Conservation (phyloP, 1,140 invertebrate genomes). For the Atta cephalotes region DNA sequence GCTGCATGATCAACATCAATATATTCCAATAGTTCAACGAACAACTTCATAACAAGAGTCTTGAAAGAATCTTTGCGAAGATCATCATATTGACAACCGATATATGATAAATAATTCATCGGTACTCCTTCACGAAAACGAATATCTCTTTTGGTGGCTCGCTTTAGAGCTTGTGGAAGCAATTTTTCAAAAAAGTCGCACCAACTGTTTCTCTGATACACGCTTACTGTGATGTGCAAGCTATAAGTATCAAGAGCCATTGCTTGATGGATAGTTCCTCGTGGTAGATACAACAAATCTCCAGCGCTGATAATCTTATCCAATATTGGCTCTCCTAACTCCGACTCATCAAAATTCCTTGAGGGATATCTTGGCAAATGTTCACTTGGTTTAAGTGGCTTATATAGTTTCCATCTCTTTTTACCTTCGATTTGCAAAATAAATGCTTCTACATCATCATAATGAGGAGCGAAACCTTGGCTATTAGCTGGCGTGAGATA, state of each 20-base stretch:
- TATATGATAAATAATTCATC: slow-evolving; percentile 90
- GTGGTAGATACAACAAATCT: slow-evolving; percentile 96
- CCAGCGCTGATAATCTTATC: slow-evolving; percentile 94
- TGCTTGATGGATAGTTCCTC: slow-evolving; percentile 97
- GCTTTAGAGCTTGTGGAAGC: slow-evolving; percentile 92
- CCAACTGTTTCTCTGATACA: slow-evolving; percentile 96
- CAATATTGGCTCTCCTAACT: slow-evolving; percentile 93
- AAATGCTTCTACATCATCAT: slow-evolving; percentile 99
- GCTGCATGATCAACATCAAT: slow-evolving; percentile 93
- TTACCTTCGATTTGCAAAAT: slow-evolving; percentile 98
- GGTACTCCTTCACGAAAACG: slow-evolving; percentile 94
- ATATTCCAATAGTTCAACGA: slow-evolving; percentile 89
- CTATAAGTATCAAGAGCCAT: slow-evolving; percentile 93
- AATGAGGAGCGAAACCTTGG: slow-evolving; percentile 99
- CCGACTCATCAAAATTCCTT: slow-evolving; percentile 92
- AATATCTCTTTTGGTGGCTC: slow-evolving; percentile 90
- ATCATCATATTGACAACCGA: slow-evolving; percentile 88
- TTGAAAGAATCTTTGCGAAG: slow-evolving; percentile 86
- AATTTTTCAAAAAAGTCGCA: slow-evolving; percentile 94
- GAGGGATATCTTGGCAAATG: slow-evolving; percentile 93
- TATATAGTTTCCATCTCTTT: slow-evolving; percentile 97
- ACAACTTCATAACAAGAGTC: slow-evolving; percentile 88
- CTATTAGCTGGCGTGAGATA: slow-evolving; percentile 98
- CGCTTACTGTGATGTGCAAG: slow-evolving; percentile 96
- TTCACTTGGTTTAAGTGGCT: slow-evolving; percentile 89